These are phyloP conservation scores for Heterochromis multidens DNA, from an alignment of 2,113 vertebrate species.

Conservation along the genomic window DNA sequence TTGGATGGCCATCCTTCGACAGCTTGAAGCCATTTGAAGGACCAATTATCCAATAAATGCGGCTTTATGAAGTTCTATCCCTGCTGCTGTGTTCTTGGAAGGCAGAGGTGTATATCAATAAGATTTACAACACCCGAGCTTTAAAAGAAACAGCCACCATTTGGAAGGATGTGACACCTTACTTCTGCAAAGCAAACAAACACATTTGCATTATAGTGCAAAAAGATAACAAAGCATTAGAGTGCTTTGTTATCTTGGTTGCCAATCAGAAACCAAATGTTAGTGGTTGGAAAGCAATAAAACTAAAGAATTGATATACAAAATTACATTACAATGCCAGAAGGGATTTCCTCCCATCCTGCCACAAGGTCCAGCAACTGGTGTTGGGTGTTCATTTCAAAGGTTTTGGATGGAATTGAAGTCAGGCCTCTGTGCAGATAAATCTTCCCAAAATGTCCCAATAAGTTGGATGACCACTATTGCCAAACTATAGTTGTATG, in stretches of 20 bases:
- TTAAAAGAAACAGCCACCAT: conserved; percentile 40
- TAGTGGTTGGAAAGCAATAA: neutral
- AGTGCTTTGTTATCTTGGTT: conserved; percentile 3
- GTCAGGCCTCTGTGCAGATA: neutral
- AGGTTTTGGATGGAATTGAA: neutral
- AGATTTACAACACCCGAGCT: conserved; percentile 54
- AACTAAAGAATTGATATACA: neutral
- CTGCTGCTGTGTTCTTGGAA: conserved; percentile 68
- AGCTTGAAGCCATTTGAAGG: conserved; percentile 74
- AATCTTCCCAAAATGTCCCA: neutral
- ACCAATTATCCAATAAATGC: conserved; percentile 77
- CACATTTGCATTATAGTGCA: conserved; percentile 15
- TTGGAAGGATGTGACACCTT: conserved; percentile 34
- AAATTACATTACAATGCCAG: neutral
- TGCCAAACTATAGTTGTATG: neutral
- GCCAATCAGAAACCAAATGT: neutral
- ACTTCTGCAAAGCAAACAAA: conserved; percentile 26
- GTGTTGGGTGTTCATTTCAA: neutral
- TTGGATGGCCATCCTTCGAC: conserved; percentile 68
- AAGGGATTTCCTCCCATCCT: neutral
- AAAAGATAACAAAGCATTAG: neutral
- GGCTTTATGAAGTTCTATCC: conserved; percentile 72
- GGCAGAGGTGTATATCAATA: conserved; percentile 55
- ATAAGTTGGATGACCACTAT: neutral
- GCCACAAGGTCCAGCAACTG: neutral